These are phyloP conservation scores for Puffinus mauretanicus DNA, from an alignment of 2,113 vertebrate species.

Conservation along the genomic window DNA sequence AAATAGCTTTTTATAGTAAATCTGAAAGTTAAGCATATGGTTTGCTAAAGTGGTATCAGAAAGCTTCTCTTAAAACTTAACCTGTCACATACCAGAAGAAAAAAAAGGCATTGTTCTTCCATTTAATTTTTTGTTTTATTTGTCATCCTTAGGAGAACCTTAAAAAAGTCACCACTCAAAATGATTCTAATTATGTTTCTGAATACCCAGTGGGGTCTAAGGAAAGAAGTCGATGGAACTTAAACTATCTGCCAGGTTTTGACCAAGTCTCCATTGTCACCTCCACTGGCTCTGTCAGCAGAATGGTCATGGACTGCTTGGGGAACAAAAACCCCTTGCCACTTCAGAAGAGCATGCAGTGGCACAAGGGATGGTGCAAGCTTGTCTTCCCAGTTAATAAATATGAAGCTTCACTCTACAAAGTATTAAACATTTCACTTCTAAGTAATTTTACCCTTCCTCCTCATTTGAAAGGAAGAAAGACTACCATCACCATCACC, in stretches of 20 bases:
- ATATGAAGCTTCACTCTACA: not conserved
- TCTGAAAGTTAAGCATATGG: conserved; percentile 61
- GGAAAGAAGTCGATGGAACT: not conserved
- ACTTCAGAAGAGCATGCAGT: not conserved
- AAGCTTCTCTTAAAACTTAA: conserved; percentile 51
- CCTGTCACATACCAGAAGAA: not conserved
- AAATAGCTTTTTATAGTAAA: conserved; percentile 66
- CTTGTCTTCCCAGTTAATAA: not conserved
- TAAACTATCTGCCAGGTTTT: not conserved
- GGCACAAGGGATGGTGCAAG: not conserved
- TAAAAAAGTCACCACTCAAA: not conserved
- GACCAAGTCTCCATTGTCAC: not conserved
- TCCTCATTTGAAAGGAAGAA: not conserved
- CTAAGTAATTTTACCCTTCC: not conserved
- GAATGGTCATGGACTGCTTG: not conserved
- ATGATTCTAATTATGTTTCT: not conserved
- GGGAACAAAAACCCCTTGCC: not conserved
- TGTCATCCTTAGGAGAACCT: not conserved
- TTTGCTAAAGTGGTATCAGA: conserved; percentile 47
- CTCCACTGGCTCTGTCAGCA: not conserved
- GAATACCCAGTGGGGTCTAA: not conserved
- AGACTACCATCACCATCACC: not conserved
- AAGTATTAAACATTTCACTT: not conserved
- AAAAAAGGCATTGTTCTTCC: not conserved
- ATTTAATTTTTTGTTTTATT: not conserved